A percentile compares a stretch with the other conserved stretches of the same genome.
Conservation (phyloP, 2,797 vertebrate genomes). For the Sternotherus odoratus region DNA sequence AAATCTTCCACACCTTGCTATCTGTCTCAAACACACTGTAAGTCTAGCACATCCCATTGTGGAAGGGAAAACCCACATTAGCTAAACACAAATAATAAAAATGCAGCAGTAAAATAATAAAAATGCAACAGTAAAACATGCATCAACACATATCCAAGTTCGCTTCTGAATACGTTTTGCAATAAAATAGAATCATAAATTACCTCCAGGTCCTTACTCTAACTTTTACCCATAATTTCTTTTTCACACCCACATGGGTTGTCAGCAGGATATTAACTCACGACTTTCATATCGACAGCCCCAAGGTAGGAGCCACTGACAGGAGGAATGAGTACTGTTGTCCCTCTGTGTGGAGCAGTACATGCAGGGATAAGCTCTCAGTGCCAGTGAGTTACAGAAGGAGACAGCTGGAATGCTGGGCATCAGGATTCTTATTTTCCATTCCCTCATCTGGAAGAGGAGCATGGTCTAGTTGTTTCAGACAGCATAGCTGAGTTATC, state of each 20-base stretch:
- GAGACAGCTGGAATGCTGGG: background rate
- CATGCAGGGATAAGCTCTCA: background rate
- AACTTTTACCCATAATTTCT: background rate
- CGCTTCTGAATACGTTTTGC: background rate
- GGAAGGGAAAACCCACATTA: background rate
- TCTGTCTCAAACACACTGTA: background rate
- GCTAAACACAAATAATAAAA: slow-evolving; percentile 8
- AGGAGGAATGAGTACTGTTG: background rate
- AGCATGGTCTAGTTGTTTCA: background rate
- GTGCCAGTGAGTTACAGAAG: background rate
- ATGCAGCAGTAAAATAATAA: background rate
- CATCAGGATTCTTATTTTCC: background rate
- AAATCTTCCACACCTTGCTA: background rate
- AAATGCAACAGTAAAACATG: background rate
- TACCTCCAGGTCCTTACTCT: background rate
- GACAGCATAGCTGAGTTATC: background rate
- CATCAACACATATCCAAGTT: background rate
- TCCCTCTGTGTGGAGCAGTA: background rate
- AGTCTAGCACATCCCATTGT: background rate
- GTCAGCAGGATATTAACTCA: background rate
- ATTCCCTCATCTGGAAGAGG: background rate
- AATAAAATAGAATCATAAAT: background rate
- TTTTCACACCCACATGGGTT: background rate
- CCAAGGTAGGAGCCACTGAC: background rate
- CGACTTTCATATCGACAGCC: background rate